phyloP scores from a whole-genome alignment of 1,140 invertebrate species.

The Micrasema longulum region DNA sequence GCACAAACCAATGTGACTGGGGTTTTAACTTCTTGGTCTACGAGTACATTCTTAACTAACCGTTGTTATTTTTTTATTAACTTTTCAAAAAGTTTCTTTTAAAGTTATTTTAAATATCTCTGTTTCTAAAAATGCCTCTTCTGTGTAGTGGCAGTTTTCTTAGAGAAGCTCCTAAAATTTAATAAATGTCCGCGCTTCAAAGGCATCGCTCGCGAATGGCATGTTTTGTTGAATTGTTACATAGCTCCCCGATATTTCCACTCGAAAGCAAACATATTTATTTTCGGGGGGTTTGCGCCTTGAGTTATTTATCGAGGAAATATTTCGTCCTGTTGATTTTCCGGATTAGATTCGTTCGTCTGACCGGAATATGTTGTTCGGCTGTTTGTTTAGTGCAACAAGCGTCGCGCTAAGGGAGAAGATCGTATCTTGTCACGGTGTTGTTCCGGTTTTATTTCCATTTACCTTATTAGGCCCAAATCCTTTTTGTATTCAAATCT shows the following conservation, averaged over 20 bases:
- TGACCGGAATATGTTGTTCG: not conserved
- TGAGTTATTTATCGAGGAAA: conserved; percentile 29
- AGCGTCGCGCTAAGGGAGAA: not conserved
- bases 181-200: conserved; percentile 22
- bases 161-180: not conserved
- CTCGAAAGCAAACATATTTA: conserved; percentile 15
- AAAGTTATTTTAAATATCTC: too few species aligned
- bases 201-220: too few species aligned
- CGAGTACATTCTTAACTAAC: too few species aligned
- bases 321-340: conserved; percentile 13
- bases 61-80: too few species aligned
- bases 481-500: conserved; percentile 32
- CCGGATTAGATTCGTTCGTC: not conserved
- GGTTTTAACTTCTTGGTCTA: too few species aligned
- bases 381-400: not conserved
- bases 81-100: too few species aligned
- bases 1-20: too few species aligned
- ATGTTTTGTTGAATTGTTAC: conserved; percentile 17
- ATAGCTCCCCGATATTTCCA: conserved; percentile 20
- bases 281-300: too few species aligned
- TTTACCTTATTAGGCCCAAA: conserved; percentile 17
- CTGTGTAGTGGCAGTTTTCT: too few species aligned
- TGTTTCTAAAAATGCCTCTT: too few species aligned
- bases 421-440: not conserved
- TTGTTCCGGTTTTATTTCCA: not conserved